Base-by-base conservation (phyloP, 2,888 invertebrate species). In the Watsonalla binaria region DNA sequence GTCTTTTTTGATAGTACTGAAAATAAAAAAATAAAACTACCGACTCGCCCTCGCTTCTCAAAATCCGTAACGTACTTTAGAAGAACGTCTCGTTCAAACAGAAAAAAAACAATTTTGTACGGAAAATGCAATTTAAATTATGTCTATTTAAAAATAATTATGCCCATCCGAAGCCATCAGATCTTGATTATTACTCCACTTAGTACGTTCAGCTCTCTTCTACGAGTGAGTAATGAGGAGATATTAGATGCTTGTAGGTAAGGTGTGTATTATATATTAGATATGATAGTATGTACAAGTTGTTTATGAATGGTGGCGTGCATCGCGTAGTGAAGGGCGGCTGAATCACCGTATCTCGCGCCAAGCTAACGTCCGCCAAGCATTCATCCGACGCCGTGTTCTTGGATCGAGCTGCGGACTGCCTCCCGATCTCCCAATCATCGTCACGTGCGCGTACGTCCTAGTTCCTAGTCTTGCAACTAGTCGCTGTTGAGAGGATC, bases 401-500 rank as follows among this genome's bases (percentile, higher is more conserved):
- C 84, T 82, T 81, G 79, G 84, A 83, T 83, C 82, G 72, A 79
- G 76, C 72, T 74, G 82, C 75, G 72, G 72, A 73, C 72, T 78
- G 76, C 79, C 81, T 80, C 76, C 80, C 74, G 76, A 79, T 76
- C 74, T 67, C 70, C 61, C 59, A 11, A 11, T 42, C 11, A 11
- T 9, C 11, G 75, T 82, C 82, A 80, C 80, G 80, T 80, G 85
- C 76, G 74, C 76, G 75, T 80, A 74, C 72, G 76, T 78, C 65
- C 70, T 78, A 79, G 75, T 73, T 73, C 67, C 65, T 72, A 74
- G 70, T 73, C 74, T 85, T 84, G 85, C 80, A 87, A 86, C 87
- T 85, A 85, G 80, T 88, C 85, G 85, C 85, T 86, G 86, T 85
- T 86, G 86, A 86, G 83, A 82, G 79, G 78, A 84, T 82, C 83